These are phyloP conservation scores for Crambe crambe DNA, from an alignment of 37 sponge, comb jelly and placozoan species.

Conservation along the genomic window DNA sequence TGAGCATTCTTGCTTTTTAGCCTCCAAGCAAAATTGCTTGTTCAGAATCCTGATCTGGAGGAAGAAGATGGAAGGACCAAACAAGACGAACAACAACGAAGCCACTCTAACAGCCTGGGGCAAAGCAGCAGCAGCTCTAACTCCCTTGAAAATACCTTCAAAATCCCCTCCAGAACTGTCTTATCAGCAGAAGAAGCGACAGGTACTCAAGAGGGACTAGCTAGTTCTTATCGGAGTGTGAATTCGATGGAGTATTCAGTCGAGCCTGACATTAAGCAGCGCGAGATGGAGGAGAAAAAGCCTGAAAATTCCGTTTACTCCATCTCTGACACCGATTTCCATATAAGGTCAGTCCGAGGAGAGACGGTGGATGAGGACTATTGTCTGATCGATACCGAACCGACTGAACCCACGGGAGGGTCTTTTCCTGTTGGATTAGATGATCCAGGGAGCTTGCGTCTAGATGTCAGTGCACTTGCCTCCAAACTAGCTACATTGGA, in stretches of 20 bases:
- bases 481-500: conserved; percentile 57
- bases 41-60: conserved; percentile 18
- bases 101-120: not conserved
- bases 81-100: not conserved
- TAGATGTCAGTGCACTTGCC: conserved; percentile 56
- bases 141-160: not conserved
- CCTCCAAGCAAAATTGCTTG: conserved; percentile 23
- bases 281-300: conserved; percentile 2
- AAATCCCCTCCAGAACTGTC: not conserved
- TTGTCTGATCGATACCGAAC: conserved; percentile 31
- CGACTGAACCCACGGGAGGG: not conserved
- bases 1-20: not conserved
- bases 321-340: not conserved
- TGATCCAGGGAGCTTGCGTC: conserved; percentile 4
- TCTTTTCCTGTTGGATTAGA: conserved; percentile 62
- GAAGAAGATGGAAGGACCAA: not conserved
- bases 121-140: not conserved
- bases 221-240: not conserved
- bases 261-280: conserved; percentile 16
- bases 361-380: conserved; percentile 30
- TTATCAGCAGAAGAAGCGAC: not conserved
- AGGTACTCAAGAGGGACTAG: not conserved
- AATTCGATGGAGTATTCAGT: conserved; percentile 31
- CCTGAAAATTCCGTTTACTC: not conserved
- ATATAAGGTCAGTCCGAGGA: conserved; percentile 19